Evolutionary conservation across 2,797 vertebrate species (phyloP).

Genomic region (Ctenosaura bakeri): DNA sequence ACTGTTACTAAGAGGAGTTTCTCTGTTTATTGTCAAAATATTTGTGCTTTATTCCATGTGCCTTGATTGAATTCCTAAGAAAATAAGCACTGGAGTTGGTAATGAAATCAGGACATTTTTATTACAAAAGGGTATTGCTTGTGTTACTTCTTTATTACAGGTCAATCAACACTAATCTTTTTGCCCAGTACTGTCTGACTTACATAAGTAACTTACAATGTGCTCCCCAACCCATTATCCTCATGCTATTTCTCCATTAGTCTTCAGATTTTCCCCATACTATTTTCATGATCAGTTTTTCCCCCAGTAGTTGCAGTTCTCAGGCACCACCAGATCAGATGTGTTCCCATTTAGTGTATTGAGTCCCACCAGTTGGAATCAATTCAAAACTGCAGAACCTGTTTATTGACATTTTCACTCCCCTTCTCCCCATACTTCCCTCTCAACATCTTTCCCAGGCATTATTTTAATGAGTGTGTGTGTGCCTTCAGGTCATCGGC

Average conservation of each 20-base stretch:
- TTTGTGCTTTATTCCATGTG: slow-evolving; percentile 22
- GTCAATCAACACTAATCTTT: background rate
- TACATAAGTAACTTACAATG: background rate
- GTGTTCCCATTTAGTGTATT: background rate
- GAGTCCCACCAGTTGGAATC: background rate
- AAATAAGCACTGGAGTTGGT: background rate
- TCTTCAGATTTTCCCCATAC: background rate
- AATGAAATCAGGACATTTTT: background rate
- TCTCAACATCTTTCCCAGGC: no score
- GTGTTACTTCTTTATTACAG: background rate
- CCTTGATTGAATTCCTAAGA: slow-evolving; percentile 39
- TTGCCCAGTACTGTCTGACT: background rate
- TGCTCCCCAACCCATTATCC: background rate
- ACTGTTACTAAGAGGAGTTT: slow-evolving; percentile 45
- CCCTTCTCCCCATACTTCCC: no score
- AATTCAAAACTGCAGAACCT: background rate
- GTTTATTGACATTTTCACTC: no score
- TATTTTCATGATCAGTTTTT: background rate
- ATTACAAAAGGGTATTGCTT: slow-evolving; percentile 33
- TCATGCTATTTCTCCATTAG: background rate
- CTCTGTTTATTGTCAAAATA: slow-evolving; percentile 36
- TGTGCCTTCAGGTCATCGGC: no score
- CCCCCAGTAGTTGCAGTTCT: no score
- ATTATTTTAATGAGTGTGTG: no score
- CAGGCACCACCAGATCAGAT: background rate